Conservation (phyloP, 1,140 invertebrate species). For the silkworm (Bombyx mori) region DNA sequence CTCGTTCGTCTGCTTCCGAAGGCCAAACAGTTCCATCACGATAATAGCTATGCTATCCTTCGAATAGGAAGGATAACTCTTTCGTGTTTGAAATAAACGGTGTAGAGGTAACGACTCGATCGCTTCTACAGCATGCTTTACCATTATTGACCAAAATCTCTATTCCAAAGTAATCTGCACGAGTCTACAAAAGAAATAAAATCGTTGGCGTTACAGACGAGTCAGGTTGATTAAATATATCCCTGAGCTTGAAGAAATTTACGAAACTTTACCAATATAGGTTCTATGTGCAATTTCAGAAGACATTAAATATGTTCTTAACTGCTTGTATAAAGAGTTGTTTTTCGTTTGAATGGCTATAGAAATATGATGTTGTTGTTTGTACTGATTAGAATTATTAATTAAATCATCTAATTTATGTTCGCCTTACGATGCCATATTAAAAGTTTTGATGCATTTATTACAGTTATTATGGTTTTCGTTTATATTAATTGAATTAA, state of each 20-base stretch:
- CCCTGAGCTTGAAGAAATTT: constrained; percentile 65
- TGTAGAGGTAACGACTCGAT: no score
- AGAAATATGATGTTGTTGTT: not conserved
- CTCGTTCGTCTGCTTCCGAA: no score
- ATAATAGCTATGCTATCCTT: no score
- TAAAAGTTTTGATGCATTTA: constrained; percentile 24
- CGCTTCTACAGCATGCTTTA: no score
- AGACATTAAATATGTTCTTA: no score
- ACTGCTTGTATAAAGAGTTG: no score
- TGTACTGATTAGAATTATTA: constrained; percentile 62
- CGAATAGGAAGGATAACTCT: no score
- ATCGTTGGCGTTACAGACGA: constrained; percentile 64
- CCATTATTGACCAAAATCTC: not conserved
- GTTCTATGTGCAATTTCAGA: no score
- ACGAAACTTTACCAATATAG: constrained; percentile 34
- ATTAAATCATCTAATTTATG: constrained; percentile 65
- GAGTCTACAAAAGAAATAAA: constrained; percentile 63
- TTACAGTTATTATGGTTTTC: constrained; percentile 36
- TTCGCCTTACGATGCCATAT: constrained; percentile 1
- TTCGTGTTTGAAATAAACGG: no score
- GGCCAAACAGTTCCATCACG: no score
- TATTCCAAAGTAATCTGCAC: constrained; percentile 24
- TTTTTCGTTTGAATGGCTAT: no score
- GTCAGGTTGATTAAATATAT: constrained; percentile 34
- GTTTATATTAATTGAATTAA: constrained; percentile 30